Base-by-base conservation (phyloP, 2,797 vertebrate genomes). In the Eptatretus atami region DNA sequence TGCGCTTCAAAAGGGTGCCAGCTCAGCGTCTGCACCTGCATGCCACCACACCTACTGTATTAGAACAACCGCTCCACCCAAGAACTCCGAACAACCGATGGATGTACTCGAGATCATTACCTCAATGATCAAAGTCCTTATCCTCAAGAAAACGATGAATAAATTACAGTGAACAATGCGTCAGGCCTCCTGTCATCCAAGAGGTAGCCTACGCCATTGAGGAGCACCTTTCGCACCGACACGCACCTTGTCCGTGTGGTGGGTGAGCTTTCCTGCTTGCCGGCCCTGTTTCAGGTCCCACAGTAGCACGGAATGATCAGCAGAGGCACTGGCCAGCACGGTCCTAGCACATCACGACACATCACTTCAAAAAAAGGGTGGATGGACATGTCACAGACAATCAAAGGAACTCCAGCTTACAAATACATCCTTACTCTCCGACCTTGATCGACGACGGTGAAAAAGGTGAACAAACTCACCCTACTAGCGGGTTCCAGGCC, bases 1-100 rank as follows among this genome's bases (percentile, higher is more conserved):
- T 98, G 92, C 15, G 84, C 80, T 74, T 98, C 92, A 68, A 94
- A 95, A 0, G 90, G 92, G 67, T 98, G 90, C 69, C 95, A 98
- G 15, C 82, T 73, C 68, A 98, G 19, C 0, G 90, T 90, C 72
- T 98, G 92, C 25, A 95, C 86, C 90, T 96, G 69, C 54, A 68
- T 70, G 65, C 1, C 71, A 66, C 25, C n/a, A 10, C 57, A 61
- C 57, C 4, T 8, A 44, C 31, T 8, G 19, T 44, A 44, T 44
- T 44, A 44, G 31, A 44, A 44, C 31, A 44, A 44, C 31, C 31
- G 31, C 6, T 44, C 31, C 31, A 44, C 31, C 31, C 31, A 8
- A 44, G 4, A 8, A 44, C 31, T 44, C 31, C 6, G 4, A 44
- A 44, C 31, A 44, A 44, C 31, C 31, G 31, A 44, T 44, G 31